Base-by-base conservation (phyloP, 2,113 vertebrate species). In the Pseudorectes ferrugineus region DNA sequence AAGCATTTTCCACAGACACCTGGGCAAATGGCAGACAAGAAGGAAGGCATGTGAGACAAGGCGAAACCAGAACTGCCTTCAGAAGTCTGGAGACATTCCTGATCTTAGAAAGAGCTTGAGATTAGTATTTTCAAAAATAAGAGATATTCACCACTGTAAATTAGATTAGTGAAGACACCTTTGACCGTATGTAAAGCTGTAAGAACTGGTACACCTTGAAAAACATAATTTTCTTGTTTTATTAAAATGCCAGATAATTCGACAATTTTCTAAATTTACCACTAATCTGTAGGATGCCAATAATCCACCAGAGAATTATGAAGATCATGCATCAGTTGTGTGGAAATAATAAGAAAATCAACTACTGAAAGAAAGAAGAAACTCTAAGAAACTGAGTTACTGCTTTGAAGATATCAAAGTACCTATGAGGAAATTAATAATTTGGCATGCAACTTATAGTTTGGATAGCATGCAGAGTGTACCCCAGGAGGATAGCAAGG, bases 171-270 rank as follows among this genome's bases (percentile, higher is more conserved):
- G n/a, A 40, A 55, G 29, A 25, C 7, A 36, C 8, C 10, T 51
- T 78, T 61, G 36, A 36, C 14, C 0, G 0, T 8, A 31, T 15
- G 7, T 51, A 55, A 40, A 26, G 3, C 9, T 29, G 2, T 35
- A 43, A 46, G 36, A 48, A 49, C 6, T 52, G 31, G 25, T 66
- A 84, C 5, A 38, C 2, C 14, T 17, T 25, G 17, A 23, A 75
- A 82, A 58, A 78, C 54, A 46, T 8, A 0, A 17, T 11, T 59
- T 65, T 54, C 10, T 66, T 36, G 7, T 6, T 61, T 72, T 54
- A 40, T 62, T 36, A 65, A 55, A 65, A 74, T 20, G 9, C 2
- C 21, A 45, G n/a, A 35, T 25, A 58, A 43, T 85, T 49, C 17
- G 1, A 77, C 0, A 19, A 20, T 36, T 65, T 85, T 46, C 28